These are phyloP conservation scores for Huso huso DNA, from an alignment of 2,797 vertebrate genomes.

Conservation along the genomic window DNA sequence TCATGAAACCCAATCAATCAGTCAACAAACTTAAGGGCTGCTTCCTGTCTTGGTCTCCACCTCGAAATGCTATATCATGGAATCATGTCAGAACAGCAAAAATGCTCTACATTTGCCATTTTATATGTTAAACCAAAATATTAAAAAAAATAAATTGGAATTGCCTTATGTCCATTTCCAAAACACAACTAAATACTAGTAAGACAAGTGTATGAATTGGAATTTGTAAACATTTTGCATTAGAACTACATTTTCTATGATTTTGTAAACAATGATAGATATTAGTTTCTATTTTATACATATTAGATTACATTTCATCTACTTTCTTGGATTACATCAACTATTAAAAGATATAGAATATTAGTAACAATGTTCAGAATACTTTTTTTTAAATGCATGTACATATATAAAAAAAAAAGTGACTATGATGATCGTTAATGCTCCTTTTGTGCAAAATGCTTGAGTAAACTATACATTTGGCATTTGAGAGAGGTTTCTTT, in stretches of 20 bases:
- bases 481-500: constrained; percentile 54
- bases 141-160: too few relatives aligned
- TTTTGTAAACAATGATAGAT: constrained; percentile 65
- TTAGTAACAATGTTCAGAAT: constrained; percentile 64
- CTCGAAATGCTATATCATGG: too few relatives aligned
- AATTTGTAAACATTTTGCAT: too few relatives aligned
- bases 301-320: constrained; percentile 61
- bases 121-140: not conserved
- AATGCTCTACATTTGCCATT: not conserved
- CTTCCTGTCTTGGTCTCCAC: too few relatives aligned
- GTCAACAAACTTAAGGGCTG: too few relatives aligned
- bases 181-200: too few relatives aligned
- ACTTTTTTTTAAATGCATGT: constrained; percentile 56
- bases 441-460: constrained; percentile 79
- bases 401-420: constrained; percentile 54
- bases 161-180: too few relatives aligned
- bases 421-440: constrained; percentile 54
- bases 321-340: constrained; percentile 54
- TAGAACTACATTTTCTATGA: constrained; percentile 32
- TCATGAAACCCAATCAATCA: too few relatives aligned
- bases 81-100: too few relatives aligned
- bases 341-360: constrained; percentile 53
- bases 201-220: too few relatives aligned
- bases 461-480: constrained; percentile 82
- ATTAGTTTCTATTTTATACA: constrained; percentile 55